Conservation (phyloP, 2,113 vertebrate species). For the Sardina pilchardus region DNA sequence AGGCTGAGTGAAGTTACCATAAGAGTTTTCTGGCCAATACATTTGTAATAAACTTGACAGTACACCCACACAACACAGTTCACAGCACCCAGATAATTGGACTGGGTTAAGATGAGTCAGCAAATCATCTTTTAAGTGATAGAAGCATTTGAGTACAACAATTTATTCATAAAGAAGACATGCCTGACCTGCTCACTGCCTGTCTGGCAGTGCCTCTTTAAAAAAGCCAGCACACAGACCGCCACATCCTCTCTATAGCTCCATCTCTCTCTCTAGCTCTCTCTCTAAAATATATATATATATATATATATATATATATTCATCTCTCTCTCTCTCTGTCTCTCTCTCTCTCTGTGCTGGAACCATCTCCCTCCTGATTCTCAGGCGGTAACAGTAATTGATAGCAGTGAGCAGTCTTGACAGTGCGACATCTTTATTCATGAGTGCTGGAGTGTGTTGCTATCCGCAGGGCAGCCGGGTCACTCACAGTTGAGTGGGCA, state of each 20-base stretch:
- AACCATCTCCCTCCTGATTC: not conserved
- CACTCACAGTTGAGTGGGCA: not conserved
- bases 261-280: not conserved
- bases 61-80: too few relatives aligned
- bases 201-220: not conserved
- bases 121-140: too few relatives aligned
- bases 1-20: too few relatives aligned
- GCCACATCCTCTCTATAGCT: not conserved
- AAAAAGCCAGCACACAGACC: not conserved
- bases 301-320: too few relatives aligned
- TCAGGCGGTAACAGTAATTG: not conserved
- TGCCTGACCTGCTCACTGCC: not conserved
- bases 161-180: not conserved
- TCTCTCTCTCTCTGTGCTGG: not conserved
- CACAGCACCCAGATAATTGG: too few relatives aligned
- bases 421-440: not conserved
- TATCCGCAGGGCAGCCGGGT: not conserved
- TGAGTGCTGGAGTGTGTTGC: not conserved
- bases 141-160: too few relatives aligned
- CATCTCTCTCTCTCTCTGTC: not conserved
- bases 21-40: too few relatives aligned
- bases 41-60: too few relatives aligned
- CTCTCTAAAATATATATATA: too few relatives aligned
- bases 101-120: too few relatives aligned
- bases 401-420: not conserved